Base-by-base conservation (phyloP, 2,888 invertebrate genomes). In the Amphipyra berbera region DNA sequence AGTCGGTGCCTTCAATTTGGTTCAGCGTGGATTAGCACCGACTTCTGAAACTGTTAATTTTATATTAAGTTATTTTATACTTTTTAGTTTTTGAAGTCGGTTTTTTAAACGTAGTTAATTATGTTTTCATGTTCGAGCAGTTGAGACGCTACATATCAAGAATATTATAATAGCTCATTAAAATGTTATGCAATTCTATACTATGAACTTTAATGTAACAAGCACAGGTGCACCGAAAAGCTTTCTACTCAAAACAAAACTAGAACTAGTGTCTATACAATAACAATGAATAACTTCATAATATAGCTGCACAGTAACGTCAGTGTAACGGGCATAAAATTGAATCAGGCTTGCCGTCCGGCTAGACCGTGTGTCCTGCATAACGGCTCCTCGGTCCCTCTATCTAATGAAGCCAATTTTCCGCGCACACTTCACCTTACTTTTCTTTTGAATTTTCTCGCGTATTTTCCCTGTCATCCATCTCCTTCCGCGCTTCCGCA, bases 401-500 rank as follows among this genome's bases (percentile, higher is more conserved):
- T 89, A 88, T 90, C 90, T 94, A 94, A 95, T 94, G 94, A 94
- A 94, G 93, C 92, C 93, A 95, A 94, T 94, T 93, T 94, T 90
- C 90, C 83, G 80, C 85, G 87, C 86, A 85, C 89, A 88, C 88
- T 90, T 89, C 87, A 90, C 90, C 90, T 91, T 90, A 90, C 90
- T 88, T 89, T 91, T 89, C 91, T 91, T 92, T 90, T 89, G 90
- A 91, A 93, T 91, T 93, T 92, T 91, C 90, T 89, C 88, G 87
- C 90, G 90, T 92, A 92, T 93, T 94, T 94, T 91, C 90, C 90
- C 88, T 90, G 90, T 91, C 90, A 93, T 92, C 90, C 90, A 92
- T 93, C 93, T 92, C 90, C 85, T 90, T 90, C 88, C 88, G 83
- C 88, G 83, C 88, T 91, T 91, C 89, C 89, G 88, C 88, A 85